phyloP scores from a whole-genome alignment of 2,888 invertebrate genomes.

The Nyleta sp. region DNA sequence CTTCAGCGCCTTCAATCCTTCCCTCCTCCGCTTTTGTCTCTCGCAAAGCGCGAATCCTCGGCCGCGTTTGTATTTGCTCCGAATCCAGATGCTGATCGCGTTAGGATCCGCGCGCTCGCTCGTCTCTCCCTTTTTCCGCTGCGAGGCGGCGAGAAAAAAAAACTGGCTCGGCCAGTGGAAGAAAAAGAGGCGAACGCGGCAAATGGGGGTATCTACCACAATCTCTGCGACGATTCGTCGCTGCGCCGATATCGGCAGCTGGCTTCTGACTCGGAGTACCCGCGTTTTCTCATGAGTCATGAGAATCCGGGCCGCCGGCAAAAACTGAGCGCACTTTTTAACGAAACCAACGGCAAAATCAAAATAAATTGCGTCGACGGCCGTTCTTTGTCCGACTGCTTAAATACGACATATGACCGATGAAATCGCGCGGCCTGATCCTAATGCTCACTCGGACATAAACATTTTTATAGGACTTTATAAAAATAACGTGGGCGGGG shows the following conservation, averaged over 20 bases:
- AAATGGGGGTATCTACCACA: constrained; percentile 64
- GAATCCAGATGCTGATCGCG: constrained; percentile 68
- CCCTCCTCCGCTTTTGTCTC: constrained; percentile 47
- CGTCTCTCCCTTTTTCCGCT: constrained; percentile 31
- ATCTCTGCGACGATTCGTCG: constrained; percentile 55
- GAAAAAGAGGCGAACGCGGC: constrained; percentile 51
- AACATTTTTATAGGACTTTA: constrained; percentile 38
- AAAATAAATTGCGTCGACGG: constrained; percentile 45
- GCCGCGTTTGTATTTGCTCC: constrained; percentile 57
- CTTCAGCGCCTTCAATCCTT: constrained; percentile 62
- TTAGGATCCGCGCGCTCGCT: constrained; percentile 58
- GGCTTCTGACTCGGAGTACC: constrained; percentile 37
- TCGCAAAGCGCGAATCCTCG: constrained; percentile 45
- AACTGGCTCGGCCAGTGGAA: constrained; percentile 30
- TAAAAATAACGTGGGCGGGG: constrained; percentile 35
- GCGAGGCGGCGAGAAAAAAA: constrained; percentile 33
- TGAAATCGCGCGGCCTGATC: constrained; percentile 20
- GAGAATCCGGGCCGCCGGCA: constrained; percentile 51
- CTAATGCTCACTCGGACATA: constrained; percentile 32
- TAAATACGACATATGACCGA: constrained; percentile 39
- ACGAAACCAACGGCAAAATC: constrained; percentile 46
- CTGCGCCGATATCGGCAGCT: constrained; percentile 62
- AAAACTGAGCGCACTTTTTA: constrained; percentile 35
- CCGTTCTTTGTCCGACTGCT: constrained; percentile 26
- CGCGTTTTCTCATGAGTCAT: constrained; percentile 67